These are phyloP conservation scores for Dicycla oo DNA, from an alignment of 2,888 invertebrate species.

Conservation along the genomic window DNA sequence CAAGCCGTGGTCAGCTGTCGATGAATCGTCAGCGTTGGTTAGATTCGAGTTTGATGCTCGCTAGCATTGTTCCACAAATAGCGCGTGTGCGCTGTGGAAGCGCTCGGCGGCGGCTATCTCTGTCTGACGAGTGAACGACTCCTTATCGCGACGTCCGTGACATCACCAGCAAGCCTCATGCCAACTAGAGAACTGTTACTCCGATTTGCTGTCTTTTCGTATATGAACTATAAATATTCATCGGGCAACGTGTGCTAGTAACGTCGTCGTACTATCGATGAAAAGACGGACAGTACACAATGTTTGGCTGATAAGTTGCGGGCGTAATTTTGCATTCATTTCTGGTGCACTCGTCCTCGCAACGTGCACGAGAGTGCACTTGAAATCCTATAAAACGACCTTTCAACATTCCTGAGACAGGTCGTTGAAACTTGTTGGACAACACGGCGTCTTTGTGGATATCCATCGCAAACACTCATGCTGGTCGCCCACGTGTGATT, in stretches of 20 bases:
- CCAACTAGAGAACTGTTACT: slow-evolving; percentile 76
- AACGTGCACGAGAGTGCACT: slow-evolving; percentile 64
- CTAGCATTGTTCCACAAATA: slow-evolving; percentile 84
- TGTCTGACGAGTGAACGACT: slow-evolving; percentile 84
- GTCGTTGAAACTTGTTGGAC: slow-evolving; percentile 60
- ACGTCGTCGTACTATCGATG: slow-evolving; percentile 47
- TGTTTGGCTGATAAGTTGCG: slow-evolving; percentile 21
- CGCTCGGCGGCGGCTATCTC: slow-evolving; percentile 71
- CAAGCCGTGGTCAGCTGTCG: slow-evolving; percentile 72
- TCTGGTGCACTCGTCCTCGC: slow-evolving; percentile 31
- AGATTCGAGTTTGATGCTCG: slow-evolving; percentile 75
- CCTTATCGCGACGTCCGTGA: slow-evolving; percentile 83
- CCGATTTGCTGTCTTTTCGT: slow-evolving; percentile 64
- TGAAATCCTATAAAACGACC: slow-evolving; percentile 71
- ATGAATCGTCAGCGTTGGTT: slow-evolving; percentile 68
- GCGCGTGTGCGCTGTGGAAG: slow-evolving; percentile 68
- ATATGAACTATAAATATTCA: slow-evolving; percentile 67
- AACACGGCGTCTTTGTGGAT: slow-evolving; percentile 35
- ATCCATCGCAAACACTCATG: slow-evolving; percentile 29
- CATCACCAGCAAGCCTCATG: slow-evolving; percentile 77
- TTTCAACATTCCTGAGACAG: slow-evolving; percentile 56
- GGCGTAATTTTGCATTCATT: slow-evolving; percentile 38
- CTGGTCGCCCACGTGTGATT: slow-evolving; percentile 46
- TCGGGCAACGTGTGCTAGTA: slow-evolving; percentile 47
- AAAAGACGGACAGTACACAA: slow-evolving; percentile 47